Base-by-base conservation (phyloP, 1,140 invertebrate species). In the Neodiprion pinetum region DNA sequence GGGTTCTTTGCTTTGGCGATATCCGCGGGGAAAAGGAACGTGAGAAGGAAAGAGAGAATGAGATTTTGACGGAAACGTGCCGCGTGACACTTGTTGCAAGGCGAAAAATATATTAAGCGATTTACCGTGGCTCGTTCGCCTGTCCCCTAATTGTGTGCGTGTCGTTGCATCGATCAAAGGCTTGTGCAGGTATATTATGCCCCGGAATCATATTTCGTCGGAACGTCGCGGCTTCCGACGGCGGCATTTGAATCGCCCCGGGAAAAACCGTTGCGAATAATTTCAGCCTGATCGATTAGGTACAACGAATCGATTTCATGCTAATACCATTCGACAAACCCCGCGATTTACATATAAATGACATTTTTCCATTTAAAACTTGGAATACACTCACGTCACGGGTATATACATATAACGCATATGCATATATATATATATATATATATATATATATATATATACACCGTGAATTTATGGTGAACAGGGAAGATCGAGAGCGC, bases 291-390 rank as follows among this genome's bases (percentile, higher is more conserved):
- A 70, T 70, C 67, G 67, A 74, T 70, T 71, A 40, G 28, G 28
- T 40, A 53, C 50, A 40, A 75, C 49, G 65, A 69, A 74, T 74
- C 49, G 67, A 11, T 67, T 70, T 48, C 28, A 72, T 75, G 74
- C 74, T 72, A 75, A 75, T 75, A 17, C 65, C 49, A 17, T 72
- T 67, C 66, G 65, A 67, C 48, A 74, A 79, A 76, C 48, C 69
- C 50, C 48, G 50, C 50, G 66, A 79, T 83, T 82, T 76, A 72
- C 80, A 80, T 82, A 81, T 80, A 82, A 78, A 83, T 78, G 77
- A 75, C 28, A 53, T 48, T n/a, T 70, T 74, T 71, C 71, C 61
- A 47, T 67, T 21, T 48, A 10, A 49, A 28, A 65, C 21, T 71
- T 47, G 65, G 67, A 10, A 48, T 14, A 40, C 48, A 40, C 40